phyloP scores from a whole-genome alignment of 2,113 vertebrate genomes.

The Elachura formosa region DNA sequence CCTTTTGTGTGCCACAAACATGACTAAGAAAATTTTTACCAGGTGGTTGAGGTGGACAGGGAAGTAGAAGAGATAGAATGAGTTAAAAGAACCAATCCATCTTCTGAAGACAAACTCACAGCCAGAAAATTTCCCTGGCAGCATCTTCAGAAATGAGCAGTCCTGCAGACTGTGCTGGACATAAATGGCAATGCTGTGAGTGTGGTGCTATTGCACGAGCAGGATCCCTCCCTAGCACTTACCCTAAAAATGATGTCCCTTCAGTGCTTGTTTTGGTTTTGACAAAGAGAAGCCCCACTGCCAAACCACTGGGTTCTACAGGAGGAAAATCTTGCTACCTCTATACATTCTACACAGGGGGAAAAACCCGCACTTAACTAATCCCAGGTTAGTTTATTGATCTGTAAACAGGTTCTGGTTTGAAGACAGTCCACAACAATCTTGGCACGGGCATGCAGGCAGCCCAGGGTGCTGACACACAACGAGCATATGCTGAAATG shows the following conservation, averaged over 20 bases:
- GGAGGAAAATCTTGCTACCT: neutral
- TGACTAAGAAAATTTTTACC: neutral
- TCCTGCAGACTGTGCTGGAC: neutral
- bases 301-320: neutral
- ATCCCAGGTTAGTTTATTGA: neutral
- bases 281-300: neutral
- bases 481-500: conserved; percentile 12
- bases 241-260: neutral
- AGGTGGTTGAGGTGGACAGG: neutral
- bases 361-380: neutral
- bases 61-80: neutral
- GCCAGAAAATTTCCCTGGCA: neutral
- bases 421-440: neutral
- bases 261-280: neutral
- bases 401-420: neutral
- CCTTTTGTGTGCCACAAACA: neutral
- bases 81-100: neutral
- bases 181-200: too few species aligned
- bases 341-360: neutral
- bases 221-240: neutral
- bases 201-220: neutral
- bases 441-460: neutral
- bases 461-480: neutral
- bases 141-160: neutral
- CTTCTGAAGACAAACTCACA: neutral